Conservation (phyloP, 64 coral and sea anemone genomes). For the Catalaphyllia jardinei region DNA sequence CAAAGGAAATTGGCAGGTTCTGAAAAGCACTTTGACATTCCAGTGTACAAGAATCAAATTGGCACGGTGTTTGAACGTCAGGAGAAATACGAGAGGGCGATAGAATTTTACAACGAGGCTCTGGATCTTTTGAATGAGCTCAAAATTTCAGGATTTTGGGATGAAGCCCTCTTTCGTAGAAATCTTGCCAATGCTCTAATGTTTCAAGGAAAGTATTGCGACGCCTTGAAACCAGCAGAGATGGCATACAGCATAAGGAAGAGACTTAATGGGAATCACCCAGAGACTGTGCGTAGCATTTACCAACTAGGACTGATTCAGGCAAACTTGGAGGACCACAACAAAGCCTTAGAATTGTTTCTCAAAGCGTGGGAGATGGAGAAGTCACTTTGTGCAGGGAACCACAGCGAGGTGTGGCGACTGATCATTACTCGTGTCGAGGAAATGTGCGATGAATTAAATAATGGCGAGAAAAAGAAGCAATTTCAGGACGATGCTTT, state of each 20-base stretch:
- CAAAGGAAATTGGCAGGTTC: background rate
- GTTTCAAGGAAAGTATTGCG: slow-evolving; percentile 3
- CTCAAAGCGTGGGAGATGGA: slow-evolving; percentile 38
- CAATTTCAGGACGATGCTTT: background rate
- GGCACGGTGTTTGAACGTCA: slow-evolving; percentile 1
- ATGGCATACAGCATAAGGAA: slow-evolving; percentile 13
- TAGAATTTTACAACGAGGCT: slow-evolving; percentile 29
- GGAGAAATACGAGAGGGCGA: background rate
- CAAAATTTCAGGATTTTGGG: background rate
- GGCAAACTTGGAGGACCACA: background rate
- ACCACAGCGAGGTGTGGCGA: background rate
- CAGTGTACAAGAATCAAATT: slow-evolving; percentile 36
- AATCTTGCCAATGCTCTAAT: slow-evolving; percentile 23
- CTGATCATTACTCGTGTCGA: background rate
- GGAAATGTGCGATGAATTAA: background rate
- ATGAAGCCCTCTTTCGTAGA: slow-evolving; percentile 20
- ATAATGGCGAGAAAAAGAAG: background rate
- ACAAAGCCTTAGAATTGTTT: slow-evolving; percentile 26
- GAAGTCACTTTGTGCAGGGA: background rate
- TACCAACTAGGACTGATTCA: slow-evolving; percentile 17
- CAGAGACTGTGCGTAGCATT: slow-evolving; percentile 23
- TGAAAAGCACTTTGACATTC: slow-evolving; percentile 21
- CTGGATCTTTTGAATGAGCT: slow-evolving; percentile 20
- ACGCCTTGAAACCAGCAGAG: background rate
- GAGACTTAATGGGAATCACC: background rate